phyloP scores from a whole-genome alignment of 2,888 invertebrate species.

The Ectemnius cavifrons region DNA sequence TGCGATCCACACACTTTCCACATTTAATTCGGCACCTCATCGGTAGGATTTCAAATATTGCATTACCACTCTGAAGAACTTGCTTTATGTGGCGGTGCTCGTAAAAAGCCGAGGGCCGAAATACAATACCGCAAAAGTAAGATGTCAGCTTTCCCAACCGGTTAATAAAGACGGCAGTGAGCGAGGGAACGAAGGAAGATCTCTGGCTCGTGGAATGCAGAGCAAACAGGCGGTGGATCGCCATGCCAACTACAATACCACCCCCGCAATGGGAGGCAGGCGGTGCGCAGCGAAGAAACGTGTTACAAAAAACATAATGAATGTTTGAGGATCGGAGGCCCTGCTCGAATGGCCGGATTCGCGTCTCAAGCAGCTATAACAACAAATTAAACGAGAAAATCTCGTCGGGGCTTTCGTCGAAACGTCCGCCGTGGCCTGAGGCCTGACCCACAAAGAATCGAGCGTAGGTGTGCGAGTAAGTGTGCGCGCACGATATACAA shows the following conservation, averaged over 20 bases:
- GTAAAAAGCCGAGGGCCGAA: neutral
- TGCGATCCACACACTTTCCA: neutral
- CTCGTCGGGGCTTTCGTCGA: constrained; percentile 59
- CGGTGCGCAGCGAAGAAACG: constrained; percentile 46
- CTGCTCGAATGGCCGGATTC: constrained; percentile 64
- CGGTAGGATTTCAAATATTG: neutral
- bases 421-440: constrained; percentile 44
- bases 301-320: constrained; percentile 76
- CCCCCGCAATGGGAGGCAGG: constrained; percentile 32
- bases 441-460: constrained; percentile 46
- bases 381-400: constrained; percentile 74
- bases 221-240: constrained; percentile 40
- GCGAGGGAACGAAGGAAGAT: constrained; percentile 43
- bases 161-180: constrained; percentile 54
- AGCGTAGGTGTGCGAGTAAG: constrained; percentile 39
- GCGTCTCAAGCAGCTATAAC: constrained; percentile 74
- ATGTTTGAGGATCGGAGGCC: constrained; percentile 70
- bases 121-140: constrained; percentile 11
- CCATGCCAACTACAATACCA: constrained; percentile 36
- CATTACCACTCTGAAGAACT: neutral
- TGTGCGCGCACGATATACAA: neutral
- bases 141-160: constrained; percentile 23
- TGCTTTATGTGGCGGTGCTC: no score
- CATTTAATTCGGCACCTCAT: neutral
- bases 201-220: constrained; percentile 34